Conservation (phyloP, 2,113 vertebrate genomes). For the Cryptotis parvus region DNA sequence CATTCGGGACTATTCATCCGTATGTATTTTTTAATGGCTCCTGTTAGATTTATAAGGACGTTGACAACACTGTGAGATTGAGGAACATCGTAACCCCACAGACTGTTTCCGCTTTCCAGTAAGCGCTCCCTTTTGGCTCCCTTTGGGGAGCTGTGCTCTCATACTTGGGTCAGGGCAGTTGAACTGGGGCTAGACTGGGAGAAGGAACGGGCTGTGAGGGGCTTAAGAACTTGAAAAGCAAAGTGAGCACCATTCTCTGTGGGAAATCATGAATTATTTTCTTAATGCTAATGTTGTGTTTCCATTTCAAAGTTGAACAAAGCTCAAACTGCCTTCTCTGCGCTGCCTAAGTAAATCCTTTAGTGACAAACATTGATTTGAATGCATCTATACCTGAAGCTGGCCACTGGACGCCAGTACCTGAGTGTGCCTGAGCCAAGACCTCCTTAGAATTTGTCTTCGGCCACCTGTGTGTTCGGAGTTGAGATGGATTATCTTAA, state of each 20-base stretch:
- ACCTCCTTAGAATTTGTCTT: neutral
- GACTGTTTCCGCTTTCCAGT: neutral
- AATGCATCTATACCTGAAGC: neutral
- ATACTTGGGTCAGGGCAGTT: neutral
- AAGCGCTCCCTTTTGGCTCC: slow-evolving; percentile 13
- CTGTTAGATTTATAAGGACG: neutral
- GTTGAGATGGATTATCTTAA: neutral
- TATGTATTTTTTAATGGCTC: neutral
- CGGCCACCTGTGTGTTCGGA: neutral
- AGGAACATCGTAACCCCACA: slow-evolving; percentile 16
- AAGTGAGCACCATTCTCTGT: neutral
- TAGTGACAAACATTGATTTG: neutral
- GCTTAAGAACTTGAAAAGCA: neutral
- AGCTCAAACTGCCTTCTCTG: neutral
- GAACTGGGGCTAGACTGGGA: neutral
- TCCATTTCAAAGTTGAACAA: neutral
- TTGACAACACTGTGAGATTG: neutral
- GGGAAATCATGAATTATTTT: neutral
- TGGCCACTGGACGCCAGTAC: neutral
- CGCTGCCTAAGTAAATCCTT: neutral
- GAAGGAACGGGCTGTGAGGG: neutral
- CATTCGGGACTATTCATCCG: neutral
- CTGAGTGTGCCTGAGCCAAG: neutral
- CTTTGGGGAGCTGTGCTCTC: neutral
- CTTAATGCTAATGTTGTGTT: no score